phyloP scores from a whole-genome alignment of 2,888 invertebrate species.

The Drosophila borealis region DNA sequence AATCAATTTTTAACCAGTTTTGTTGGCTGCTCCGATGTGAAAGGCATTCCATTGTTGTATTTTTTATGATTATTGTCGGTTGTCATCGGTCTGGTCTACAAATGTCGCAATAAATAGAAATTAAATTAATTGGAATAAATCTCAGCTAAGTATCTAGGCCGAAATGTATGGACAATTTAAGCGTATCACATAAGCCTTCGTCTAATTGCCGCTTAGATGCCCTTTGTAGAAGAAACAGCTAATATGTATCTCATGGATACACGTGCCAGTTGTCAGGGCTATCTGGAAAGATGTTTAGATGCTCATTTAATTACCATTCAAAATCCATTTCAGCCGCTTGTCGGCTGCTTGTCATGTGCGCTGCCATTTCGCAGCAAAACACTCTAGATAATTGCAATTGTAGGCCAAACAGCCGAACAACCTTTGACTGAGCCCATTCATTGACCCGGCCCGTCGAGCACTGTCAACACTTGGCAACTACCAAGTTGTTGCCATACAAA shows the following conservation, averaged over 20 bases:
- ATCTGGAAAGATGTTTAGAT: constrained; percentile 9
- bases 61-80: constrained; percentile 12
- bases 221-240: constrained; percentile 20
- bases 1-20: constrained; percentile 21
- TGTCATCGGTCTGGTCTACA: constrained; percentile 12
- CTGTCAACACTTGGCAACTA: constrained; percentile 63
- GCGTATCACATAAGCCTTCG: constrained; percentile 10
- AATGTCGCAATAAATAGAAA: constrained; percentile 23
- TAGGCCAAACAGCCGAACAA: constrained; percentile 17
- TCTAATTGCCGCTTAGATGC: constrained; percentile 17
- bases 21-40: neutral
- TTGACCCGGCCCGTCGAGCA: constrained; percentile 50
- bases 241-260: constrained; percentile 34
- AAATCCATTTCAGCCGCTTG: neutral
- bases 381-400: constrained; percentile 41
- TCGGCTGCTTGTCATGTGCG: neutral
- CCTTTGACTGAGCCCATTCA: constrained; percentile 39
- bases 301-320: constrained; percentile 16
- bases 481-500: constrained; percentile 37
- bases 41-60: constrained; percentile 12
- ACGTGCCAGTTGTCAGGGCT: constrained; percentile 40
- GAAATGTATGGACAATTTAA: neutral
- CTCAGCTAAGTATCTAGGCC: neutral
- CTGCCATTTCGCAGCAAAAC: constrained; percentile 21
- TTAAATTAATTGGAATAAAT: constrained; percentile 14